phyloP scores from a whole-genome alignment of 1,140 invertebrate species.

The Penaeus vannamei region DNA sequence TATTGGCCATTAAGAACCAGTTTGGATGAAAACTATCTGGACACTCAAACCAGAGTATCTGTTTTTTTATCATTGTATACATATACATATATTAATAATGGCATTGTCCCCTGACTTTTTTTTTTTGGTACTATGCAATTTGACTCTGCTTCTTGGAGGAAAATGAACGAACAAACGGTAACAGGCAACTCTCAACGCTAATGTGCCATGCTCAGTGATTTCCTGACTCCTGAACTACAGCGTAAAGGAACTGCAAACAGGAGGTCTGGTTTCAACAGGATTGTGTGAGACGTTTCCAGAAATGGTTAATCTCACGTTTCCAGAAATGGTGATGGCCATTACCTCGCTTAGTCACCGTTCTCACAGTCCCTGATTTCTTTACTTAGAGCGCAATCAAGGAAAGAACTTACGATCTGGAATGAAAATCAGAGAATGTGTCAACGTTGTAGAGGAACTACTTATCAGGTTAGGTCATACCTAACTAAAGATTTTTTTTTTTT shows the following conservation, averaged over 20 bases:
- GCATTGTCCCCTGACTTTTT: slow-evolving; percentile 42
- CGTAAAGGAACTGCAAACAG: slow-evolving; percentile 59
- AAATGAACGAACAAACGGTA: slow-evolving; percentile 55
- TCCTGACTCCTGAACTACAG: slow-evolving; percentile 62
- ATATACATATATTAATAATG: not conserved
- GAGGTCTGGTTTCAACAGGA: slow-evolving; percentile 60
- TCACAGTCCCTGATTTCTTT: slow-evolving; percentile 61
- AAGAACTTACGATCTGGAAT: slow-evolving; percentile 65
- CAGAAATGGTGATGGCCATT: slow-evolving; percentile 50
- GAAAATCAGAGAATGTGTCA: slow-evolving; percentile 64
- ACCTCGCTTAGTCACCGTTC: slow-evolving; percentile 59
- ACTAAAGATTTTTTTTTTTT: slow-evolving; percentile 6
- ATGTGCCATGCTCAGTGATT: slow-evolving; percentile 61
- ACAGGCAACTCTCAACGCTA: slow-evolving; percentile 60
- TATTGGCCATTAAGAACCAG: no score
- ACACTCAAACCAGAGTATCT: no score
- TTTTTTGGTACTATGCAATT: slow-evolving; percentile 20
- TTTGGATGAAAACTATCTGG: no score
- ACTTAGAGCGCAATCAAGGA: slow-evolving; percentile 58
- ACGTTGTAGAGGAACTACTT: not conserved
- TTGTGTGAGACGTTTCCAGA: slow-evolving; percentile 63
- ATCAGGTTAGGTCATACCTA: no score
- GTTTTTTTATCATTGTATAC: no score
- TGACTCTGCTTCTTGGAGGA: slow-evolving; percentile 46
- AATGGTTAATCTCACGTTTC: slow-evolving; percentile 60